Base-by-base conservation (phyloP, 2,888 invertebrate species). In the Litoditis marina region DNA sequence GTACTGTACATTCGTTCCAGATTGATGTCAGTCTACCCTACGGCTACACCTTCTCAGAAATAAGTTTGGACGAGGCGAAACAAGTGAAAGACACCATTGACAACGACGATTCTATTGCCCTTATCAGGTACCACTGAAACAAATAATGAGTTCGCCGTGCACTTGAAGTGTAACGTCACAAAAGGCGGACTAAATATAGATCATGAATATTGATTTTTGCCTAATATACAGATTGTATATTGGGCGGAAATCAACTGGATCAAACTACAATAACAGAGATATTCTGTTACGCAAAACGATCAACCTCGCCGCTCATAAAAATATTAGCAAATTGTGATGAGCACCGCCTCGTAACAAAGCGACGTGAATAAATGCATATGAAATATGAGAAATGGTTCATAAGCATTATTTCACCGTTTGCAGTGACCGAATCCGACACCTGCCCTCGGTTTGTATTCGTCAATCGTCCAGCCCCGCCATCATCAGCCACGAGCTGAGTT, bases 21-120 rank as follows among this genome's bases (percentile, higher is more conserved):
- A 34, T 60, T 36, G 44, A 55, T 13, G 55, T 61, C 5, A 46
- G 28, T 11, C 55, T 61, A 6, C 61, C 61, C 13, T 61, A 61
- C 47, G 61, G 61, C 2, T 61, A 55, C 30, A 42, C 32, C 16
- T 61, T 61, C 34, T 55, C 61, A 6, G 16, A 46, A 19, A 25
- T 61, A 4, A 30, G 36, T 11, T n/a, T 55, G 5, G 13, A 47
- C 28, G 61, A 61, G 30, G 54, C 61, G 2, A 55, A 54, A 34
- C 49, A 46, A 32, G 46, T 61, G 22, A 22, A 47, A 6, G 49
- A 61, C 36, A 22, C 49, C 16, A 47, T 49, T 1, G 55, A 42
- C 30, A 32, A 31, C 39, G 50, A 50, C 31, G 61, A 61, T 28
- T 50, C 47, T 31, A 34, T 36, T 16, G 55, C 46, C 13, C 47